phyloP scores from a whole-genome alignment of 2,797 vertebrate species.

The Diglossa cyanea region DNA sequence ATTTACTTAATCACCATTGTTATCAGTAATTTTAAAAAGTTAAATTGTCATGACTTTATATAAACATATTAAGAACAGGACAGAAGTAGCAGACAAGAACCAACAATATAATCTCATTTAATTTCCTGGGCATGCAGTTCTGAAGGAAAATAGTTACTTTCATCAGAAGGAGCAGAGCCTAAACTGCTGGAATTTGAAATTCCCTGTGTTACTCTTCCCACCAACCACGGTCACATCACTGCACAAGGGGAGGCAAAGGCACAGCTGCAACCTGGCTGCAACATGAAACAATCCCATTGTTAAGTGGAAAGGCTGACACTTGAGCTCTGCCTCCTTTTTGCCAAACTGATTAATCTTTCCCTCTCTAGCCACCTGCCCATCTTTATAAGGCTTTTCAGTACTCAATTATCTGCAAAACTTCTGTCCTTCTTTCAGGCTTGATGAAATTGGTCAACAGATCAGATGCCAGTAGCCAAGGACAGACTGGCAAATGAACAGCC shows the following conservation, averaged over 20 bases:
- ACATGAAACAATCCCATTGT: not conserved
- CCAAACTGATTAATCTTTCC: not conserved
- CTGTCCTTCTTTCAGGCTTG: not conserved
- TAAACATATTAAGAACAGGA: not conserved
- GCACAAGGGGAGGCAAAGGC: not conserved
- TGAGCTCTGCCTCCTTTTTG: not conserved
- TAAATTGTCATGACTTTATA: not conserved
- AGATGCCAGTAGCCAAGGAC: not conserved
- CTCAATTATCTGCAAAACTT: not conserved
- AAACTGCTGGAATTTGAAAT: not conserved
- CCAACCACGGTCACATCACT: rapidly evolving
- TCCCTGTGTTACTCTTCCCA: not conserved
- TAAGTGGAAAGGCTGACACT: not conserved
- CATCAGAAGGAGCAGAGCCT: not conserved
- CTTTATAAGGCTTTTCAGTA: not conserved
- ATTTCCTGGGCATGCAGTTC: rapidly evolving
- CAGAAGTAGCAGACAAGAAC: not conserved
- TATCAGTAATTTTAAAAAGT: not conserved
- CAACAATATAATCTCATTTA: not conserved
- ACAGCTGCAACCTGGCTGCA: not conserved
- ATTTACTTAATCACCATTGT: not conserved
- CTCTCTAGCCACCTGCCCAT: not conserved
- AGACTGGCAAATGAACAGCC: not conserved
- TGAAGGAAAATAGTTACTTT: not conserved
- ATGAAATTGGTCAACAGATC: not conserved